These are phyloP conservation scores for Plecotus auritus DNA, from an alignment of 2,113 vertebrate species.

Conservation along the genomic window DNA sequence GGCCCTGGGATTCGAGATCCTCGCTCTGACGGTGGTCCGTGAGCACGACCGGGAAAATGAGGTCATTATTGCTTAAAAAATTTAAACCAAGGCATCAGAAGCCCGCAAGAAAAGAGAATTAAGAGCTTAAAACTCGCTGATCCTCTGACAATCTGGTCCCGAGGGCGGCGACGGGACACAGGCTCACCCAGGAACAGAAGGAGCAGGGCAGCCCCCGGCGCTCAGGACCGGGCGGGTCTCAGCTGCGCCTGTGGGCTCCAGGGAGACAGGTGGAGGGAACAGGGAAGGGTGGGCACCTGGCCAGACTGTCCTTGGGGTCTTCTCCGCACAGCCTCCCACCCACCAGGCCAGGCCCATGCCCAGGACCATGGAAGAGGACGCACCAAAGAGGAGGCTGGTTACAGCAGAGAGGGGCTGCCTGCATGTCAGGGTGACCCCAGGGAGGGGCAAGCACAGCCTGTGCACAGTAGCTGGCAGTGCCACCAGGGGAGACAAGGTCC, in stretches of 20 bases:
- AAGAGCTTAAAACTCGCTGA: conserved; percentile 59
- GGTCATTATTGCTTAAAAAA: neutral
- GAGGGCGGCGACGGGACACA: neutral
- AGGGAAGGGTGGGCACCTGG: neutral
- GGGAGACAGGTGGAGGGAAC: neutral
- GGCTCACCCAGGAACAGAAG: neutral
- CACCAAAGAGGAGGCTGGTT: neutral
- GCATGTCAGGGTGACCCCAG: neutral
- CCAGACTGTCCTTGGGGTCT: fast-evolving
- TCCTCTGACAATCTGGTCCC: conserved; percentile 50
- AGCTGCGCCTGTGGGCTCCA: neutral
- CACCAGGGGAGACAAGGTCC: neutral
- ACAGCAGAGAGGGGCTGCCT: neutral
- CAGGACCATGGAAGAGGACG: neutral
- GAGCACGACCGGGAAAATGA: neutral
- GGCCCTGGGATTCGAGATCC: neutral
- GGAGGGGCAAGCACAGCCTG: neutral
- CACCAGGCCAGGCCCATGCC: neutral
- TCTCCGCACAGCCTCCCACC: fast-evolving
- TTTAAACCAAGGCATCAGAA: conserved; percentile 7
- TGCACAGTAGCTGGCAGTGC: fast-evolving
- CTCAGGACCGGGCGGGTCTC: neutral
- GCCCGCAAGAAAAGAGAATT: conserved; percentile 49
- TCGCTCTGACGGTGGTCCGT: neutral
- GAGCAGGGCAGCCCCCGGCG: neutral